Percentiles rank a stretch among this genome's conserved stretches.
phyloP scores from a whole-genome alignment of 2,113 vertebrate genomes.

The Ibidorhyncha struthersii region DNA sequence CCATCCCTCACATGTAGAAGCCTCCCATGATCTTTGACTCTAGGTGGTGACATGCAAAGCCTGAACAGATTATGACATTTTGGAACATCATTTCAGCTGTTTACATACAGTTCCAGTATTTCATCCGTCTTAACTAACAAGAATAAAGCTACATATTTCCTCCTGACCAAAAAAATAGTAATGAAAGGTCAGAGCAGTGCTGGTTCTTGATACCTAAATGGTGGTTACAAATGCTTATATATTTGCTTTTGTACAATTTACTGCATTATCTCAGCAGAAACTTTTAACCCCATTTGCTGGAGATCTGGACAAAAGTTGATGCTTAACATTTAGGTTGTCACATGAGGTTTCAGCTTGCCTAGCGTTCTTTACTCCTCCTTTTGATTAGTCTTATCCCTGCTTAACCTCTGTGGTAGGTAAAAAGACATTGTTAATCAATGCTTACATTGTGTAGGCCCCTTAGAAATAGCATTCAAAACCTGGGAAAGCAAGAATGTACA shows the following conservation, averaged over 20 bases:
- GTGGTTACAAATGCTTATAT: not conserved
- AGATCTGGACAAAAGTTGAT: constrained; percentile 1
- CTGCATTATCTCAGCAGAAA: not conserved
- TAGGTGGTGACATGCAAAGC: not conserved
- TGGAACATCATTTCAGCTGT: not conserved
- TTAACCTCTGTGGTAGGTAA: constrained; percentile 73
- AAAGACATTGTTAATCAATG: constrained; percentile 69
- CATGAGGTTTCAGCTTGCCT: constrained; percentile 40
- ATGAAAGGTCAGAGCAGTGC: not conserved
- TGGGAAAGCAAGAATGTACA: constrained; percentile 59
- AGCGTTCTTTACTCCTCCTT: constrained; percentile 6
- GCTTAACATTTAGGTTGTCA: constrained; percentile 40
- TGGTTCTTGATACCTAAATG: not conserved
- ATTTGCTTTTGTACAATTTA: not conserved
- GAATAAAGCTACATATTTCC: not conserved
- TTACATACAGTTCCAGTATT: not conserved
- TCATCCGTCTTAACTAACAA: not conserved
- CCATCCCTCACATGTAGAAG: not conserved
- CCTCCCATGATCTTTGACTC: not conserved
- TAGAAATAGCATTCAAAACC: constrained; percentile 65
- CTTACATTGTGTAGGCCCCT: constrained; percentile 58
- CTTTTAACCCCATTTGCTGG: constrained; percentile 3
- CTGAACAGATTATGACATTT: not conserved
- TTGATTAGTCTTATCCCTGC: constrained; percentile 45
- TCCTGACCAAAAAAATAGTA: not conserved